Evolutionary conservation across 2,888 invertebrate species (phyloP).

Genomic region (Cosmopolites sordidus): DNA sequence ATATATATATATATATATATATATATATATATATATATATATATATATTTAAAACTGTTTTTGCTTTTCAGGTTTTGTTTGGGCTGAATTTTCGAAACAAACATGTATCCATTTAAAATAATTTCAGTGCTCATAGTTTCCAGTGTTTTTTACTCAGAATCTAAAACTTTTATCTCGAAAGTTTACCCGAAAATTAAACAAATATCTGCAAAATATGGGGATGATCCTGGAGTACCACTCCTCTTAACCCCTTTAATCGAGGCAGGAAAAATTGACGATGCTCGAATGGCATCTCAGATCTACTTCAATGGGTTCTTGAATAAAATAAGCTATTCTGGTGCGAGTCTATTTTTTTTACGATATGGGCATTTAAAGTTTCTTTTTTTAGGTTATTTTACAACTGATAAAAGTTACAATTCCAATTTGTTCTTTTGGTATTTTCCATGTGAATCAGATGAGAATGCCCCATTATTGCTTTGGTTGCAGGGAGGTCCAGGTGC

Average conservation of each 20-base stretch:
- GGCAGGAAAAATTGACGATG: conserved; percentile 64
- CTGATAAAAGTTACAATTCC: conserved; percentile 66
- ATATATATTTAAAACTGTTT: too few relatives aligned
- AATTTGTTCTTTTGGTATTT: conserved; percentile 89
- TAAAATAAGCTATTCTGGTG: conserved; percentile 62
- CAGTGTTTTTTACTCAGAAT: too few relatives aligned
- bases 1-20: too few relatives aligned
- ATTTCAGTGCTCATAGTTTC: too few relatives aligned
- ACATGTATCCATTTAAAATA: too few relatives aligned
- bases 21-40: too few relatives aligned
- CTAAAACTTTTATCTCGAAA: background rate
- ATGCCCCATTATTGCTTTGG: conserved; percentile 66
- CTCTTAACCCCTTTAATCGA: conserved; percentile 72
- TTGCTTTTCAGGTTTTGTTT: too few relatives aligned
- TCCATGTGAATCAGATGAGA: conserved; percentile 56
- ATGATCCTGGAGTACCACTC: conserved; percentile 57
- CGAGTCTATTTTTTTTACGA: too few relatives aligned
- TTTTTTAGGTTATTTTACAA: conserved; percentile 68
- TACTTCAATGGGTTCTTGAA: conserved; percentile 56
- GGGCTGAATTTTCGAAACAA: too few relatives aligned
- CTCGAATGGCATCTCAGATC: conserved; percentile 51
- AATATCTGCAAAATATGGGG: conserved; percentile 15
- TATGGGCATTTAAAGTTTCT: too few relatives aligned
- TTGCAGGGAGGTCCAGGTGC: conserved; percentile 79
- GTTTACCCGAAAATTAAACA: background rate